Evolutionary conservation across 2,113 vertebrate genomes (phyloP), one percentile per base, ranked within the genome.

Genomic region (Urocitellus parryii): DNA sequence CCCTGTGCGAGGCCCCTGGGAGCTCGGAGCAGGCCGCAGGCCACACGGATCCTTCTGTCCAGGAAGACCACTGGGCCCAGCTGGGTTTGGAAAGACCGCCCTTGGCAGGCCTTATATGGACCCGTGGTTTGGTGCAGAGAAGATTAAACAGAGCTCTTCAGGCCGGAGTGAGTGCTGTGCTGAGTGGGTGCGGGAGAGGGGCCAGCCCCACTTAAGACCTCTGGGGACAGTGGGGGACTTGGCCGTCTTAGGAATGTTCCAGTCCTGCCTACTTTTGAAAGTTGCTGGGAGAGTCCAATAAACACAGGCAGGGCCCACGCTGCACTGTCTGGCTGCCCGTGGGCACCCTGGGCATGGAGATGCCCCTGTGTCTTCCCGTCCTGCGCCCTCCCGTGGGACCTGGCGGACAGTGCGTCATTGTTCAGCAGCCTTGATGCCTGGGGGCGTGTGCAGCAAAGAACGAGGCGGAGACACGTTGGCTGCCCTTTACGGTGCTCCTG

Each of bases 311-410:
- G 14, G 1, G 29, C 48, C 39, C 42, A 0, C 11, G 11, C 14
- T 1, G 2, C 1, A 0, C 12, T 24, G 4, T 4, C 8, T 2
- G 13, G 85, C 29, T 0, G 34, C 4, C 45, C 16, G 8, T 27
- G 12, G 70, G 25, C 18, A 8, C 10, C 53, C 12, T 2, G 17
- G 34, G 5, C 25, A 2, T 27, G 20, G 13, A 8, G 22, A 10
- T 7, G 58, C 10, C 25, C 67, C 42, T 11, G 0, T 4, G 42
- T 45, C 24, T 13, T 51, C 58, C 29, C 2, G 91, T 16, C 18
- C 65, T 37, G 8, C 2, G 16, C 39, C 25, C 37, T 82, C 34
- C 53, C 58, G 56, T 45, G 25, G 13, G 4, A 42, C 34, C 39
- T 22, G 37, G 34, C 11, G 58, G 58, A 20, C 39, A 9, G 27